Evolutionary conservation across 2,797 vertebrate genomes (phyloP).

Genomic region (Cyclura pinguis): DNA sequence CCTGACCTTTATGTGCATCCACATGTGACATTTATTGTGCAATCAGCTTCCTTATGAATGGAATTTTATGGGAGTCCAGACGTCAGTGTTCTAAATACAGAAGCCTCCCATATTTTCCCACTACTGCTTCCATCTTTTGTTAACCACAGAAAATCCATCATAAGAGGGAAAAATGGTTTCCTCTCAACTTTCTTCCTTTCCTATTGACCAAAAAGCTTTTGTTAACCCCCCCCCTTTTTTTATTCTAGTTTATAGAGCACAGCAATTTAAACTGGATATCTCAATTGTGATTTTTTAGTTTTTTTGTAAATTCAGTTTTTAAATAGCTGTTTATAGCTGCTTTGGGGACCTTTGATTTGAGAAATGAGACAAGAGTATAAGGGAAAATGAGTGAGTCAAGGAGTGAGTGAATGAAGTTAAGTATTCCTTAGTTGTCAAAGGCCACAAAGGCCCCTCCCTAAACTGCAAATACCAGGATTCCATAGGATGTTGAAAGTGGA

Average conservation of each 20-base stretch:
- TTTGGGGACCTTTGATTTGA: neutral
- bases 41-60: neutral
- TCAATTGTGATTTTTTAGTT: neutral
- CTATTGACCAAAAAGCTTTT: neutral
- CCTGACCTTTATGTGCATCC: neutral
- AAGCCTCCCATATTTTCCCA: neutral
- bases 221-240: neutral
- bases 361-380: neutral
- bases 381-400: neutral
- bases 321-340: neutral
- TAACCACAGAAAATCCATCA: neutral
- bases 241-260: neutral
- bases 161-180: neutral
- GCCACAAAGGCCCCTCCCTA: too few species aligned
- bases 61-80: neutral
- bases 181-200: too few species aligned
- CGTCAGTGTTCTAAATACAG: neutral
- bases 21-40: neutral
- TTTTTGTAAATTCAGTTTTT: neutral
- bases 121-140: neutral
- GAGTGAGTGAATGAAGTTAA: neutral
- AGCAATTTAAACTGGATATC: neutral
- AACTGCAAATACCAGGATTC: too few species aligned
- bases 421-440: too few species aligned
- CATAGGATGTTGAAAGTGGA: too few species aligned